A percentile compares a stretch with the other conserved stretches of the same genome.
Evolutionary conservation across 1,140 invertebrate genomes (phyloP).

Genomic region (Goniozus legneri): DNA sequence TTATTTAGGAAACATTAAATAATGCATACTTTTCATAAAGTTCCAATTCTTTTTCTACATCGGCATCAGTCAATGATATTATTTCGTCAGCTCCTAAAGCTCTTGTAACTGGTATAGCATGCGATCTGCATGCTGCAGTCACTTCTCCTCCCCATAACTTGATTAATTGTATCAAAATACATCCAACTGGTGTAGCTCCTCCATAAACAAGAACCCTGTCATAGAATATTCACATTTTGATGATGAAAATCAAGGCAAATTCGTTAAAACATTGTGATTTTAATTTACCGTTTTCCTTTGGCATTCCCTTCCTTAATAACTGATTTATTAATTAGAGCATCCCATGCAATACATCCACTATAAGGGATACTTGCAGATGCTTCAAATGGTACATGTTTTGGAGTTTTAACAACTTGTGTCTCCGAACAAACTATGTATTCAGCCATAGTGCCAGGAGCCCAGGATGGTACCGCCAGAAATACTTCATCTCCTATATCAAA

Average conservation of each 20-base stretch:
- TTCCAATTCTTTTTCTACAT: constrained; percentile 46
- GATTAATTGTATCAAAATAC: constrained; percentile 68
- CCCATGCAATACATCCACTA: constrained; percentile 65
- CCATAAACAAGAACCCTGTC: constrained; percentile 67
- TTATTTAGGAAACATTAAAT: neutral
- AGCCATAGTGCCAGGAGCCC: constrained; percentile 60
- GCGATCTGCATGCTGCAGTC: constrained; percentile 55
- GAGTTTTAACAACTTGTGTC: constrained; percentile 61
- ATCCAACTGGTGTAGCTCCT: constrained; percentile 68
- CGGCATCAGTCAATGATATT: constrained; percentile 48
- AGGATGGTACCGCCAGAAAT: constrained; percentile 60
- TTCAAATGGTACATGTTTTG: constrained; percentile 63
- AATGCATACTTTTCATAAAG: constrained; percentile 40
- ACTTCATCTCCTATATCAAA: constrained; percentile 67
- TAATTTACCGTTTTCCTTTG: constrained; percentile 57
- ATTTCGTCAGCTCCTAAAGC: constrained; percentile 59
- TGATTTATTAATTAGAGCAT: constrained; percentile 60
- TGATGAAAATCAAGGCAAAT: neutral
- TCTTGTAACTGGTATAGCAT: constrained; percentile 54
- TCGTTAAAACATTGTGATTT: neutral
- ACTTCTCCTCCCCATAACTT: constrained; percentile 66
- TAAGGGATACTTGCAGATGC: constrained; percentile 70
- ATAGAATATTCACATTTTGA: constrained; percentile 17
- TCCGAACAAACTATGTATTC: constrained; percentile 62
- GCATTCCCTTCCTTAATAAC: constrained; percentile 55